Conservation (phyloP, 2,797 vertebrate genomes). For the Euthynnus affinis region DNA sequence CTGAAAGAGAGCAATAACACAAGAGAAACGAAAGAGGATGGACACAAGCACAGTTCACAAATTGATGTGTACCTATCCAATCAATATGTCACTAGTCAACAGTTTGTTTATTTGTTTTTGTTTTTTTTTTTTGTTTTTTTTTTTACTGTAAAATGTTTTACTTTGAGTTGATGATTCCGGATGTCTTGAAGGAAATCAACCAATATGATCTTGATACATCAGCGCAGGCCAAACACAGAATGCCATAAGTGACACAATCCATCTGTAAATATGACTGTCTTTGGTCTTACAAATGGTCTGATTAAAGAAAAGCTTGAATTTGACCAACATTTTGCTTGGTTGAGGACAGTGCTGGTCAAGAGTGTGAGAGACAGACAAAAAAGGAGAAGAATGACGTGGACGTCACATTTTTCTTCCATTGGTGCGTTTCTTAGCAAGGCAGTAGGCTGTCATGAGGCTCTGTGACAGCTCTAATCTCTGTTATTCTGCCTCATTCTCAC, state of each 20-base stretch:
- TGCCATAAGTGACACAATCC: neutral
- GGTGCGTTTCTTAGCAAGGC: neutral
- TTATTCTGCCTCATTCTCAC: slow-evolving; percentile 1
- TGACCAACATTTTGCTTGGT: neutral
- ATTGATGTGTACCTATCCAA: no score
- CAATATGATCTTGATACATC: no score
- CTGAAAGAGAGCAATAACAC: neutral
- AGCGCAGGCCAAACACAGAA: neutral
- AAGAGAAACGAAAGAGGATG: no score
- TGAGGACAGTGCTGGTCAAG: neutral
- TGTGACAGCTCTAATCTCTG: slow-evolving; percentile 6
- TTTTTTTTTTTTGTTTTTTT: no score
- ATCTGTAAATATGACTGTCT: neutral
- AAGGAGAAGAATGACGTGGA: no score
- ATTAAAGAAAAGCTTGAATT: neutral
- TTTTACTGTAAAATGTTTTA: no score
- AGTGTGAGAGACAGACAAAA: neutral
- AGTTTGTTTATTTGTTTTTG: no score
- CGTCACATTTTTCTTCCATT: neutral
- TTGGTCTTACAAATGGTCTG: neutral
- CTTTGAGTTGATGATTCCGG: no score
- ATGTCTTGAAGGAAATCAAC: no score
- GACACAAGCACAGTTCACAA: no score
- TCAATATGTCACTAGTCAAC: no score
- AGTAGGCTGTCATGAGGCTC: slow-evolving; percentile 5